Evolutionary conservation across 2,113 vertebrate species (phyloP), one percentile per base, ranked within the genome.

Genomic region (Rafetus swinhoei): DNA sequence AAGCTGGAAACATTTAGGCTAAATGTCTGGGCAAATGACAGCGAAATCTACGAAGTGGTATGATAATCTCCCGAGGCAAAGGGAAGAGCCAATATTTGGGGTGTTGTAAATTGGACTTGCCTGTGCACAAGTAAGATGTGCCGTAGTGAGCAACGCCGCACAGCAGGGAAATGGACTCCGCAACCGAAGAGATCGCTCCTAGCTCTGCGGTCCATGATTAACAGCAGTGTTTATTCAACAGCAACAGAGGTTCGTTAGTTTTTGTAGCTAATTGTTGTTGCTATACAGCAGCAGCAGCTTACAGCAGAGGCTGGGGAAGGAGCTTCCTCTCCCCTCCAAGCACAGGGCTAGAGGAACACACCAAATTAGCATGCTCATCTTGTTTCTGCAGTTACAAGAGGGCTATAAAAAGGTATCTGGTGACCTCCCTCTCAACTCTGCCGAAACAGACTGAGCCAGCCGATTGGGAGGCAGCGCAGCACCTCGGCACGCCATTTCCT

Each of bases 351-450:
- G 96, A 96, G 2, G 39, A 95, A 86, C 90, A 80, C 86, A 87
- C 94, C 95, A 87, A 95, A 97, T 98, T 97, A 96, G 96, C 89
- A 97, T 97, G 94, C 97, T 52, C 95, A 90, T 93, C 95, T 94
- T 87, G 93, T 94, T 91, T 94, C 95, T 84, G 90, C 86, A 96
- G 95, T 94, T 97, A 91, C 53, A 88, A 96, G 92, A 88, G 69
- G 92, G 95, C 97, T 98, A 98, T 97, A 97, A 97, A 98, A 98
- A 98, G 97, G 95, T 97, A 92, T 74, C 89, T 97, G 95, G 96
- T 96, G 96, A 97, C 97, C 97, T 97, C 95, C 85, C 96, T 93
- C 93, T 97, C 97, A 97, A 97, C 97, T 96, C 94, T 79, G 90
- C 94, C 93, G 93, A 97, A 95, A 77, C 77, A 89, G 7, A 95